Conservation (phyloP, 2,888 invertebrate genomes). For the Acronicta psi region DNA sequence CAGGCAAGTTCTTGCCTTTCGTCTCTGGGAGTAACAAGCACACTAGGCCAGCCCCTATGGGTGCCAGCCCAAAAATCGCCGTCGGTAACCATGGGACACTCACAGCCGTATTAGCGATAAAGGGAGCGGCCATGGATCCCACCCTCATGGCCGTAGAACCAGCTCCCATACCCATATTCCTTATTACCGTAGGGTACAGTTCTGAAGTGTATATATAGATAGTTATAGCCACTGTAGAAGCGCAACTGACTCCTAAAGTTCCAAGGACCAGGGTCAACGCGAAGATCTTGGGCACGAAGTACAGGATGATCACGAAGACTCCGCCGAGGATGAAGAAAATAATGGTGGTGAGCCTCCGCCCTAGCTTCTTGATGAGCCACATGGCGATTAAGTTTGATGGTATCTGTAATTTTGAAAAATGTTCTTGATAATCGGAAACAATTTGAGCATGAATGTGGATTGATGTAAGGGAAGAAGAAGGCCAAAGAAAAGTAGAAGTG, state of each 20-base stretch:
- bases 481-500: too few relatives aligned
- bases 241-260: conserved; percentile 93
- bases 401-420: conserved; percentile 86
- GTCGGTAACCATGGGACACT: conserved; percentile 91
- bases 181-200: conserved; percentile 95
- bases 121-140: conserved; percentile 95
- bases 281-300: conserved; percentile 84
- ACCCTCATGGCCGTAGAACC: conserved; percentile 95
- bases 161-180: conserved; percentile 95
- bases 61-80: conserved; percentile 91
- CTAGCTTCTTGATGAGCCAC: conserved; percentile 90
- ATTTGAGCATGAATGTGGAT: too few relatives aligned
- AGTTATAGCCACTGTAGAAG: conserved; percentile 93
- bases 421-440: too few relatives aligned
- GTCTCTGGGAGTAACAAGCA: conserved; percentile 94
- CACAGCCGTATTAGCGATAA: conserved; percentile 90
- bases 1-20: conserved; percentile 91
- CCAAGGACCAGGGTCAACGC: conserved; percentile 90
- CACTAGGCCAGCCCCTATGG: conserved; percentile 90
- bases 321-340: conserved; percentile 90
- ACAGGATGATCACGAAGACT: conserved; percentile 89
- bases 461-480: too few relatives aligned
- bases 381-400: conserved; percentile 85
- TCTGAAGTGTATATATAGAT: conserved; percentile 96
- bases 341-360: conserved; percentile 91